Evolutionary conservation across 2,888 invertebrate species (phyloP).

Genomic region (Mechanitis mazaeus): DNA sequence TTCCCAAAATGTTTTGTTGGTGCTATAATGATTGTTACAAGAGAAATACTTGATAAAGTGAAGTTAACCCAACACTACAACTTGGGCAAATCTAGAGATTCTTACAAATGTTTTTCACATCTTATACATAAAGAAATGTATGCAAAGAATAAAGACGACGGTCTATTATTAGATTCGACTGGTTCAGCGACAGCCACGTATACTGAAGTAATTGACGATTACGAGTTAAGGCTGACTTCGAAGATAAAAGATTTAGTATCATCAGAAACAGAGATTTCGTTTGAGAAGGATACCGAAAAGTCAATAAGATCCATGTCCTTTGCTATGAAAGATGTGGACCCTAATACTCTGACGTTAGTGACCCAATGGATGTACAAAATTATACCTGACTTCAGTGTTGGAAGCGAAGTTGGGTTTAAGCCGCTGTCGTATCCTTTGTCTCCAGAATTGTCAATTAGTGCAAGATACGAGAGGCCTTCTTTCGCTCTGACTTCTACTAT

Average conservation of each 20-base stretch:
- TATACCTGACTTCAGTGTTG: conserved; percentile 51
- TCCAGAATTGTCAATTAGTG: conserved; percentile 57
- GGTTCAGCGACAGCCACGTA: conserved; percentile 66
- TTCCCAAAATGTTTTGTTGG: conserved; percentile 68
- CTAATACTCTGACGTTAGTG: conserved; percentile 52
- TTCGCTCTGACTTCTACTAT: conserved; percentile 56
- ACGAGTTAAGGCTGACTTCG: conserved; percentile 57
- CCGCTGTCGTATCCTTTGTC: conserved; percentile 47
- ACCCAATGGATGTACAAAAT: conserved; percentile 63
- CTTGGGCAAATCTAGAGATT: conserved; percentile 57
- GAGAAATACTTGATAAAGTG: conserved; percentile 60
- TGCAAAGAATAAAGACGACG: conserved; percentile 48
- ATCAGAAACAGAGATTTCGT: conserved; percentile 60
- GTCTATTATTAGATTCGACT: conserved; percentile 53
- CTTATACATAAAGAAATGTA: conserved; percentile 63
- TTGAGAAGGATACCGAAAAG: conserved; percentile 55
- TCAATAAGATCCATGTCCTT: conserved; percentile 50
- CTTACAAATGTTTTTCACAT: conserved; percentile 53
- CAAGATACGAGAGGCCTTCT: conserved; percentile 51
- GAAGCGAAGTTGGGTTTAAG: conserved; percentile 54
- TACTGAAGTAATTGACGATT: conserved; percentile 47
- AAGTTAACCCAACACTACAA: conserved; percentile 65
- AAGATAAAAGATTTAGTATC: conserved; percentile 62
- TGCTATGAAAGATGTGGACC: conserved; percentile 59
- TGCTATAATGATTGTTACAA: conserved; percentile 52